A percentile compares a stretch with the other conserved stretches of the same genome.
These are phyloP conservation scores for Percopsis omiscomaycus DNA, from an alignment of 2,797 vertebrate genomes.

Conservation along the genomic window DNA sequence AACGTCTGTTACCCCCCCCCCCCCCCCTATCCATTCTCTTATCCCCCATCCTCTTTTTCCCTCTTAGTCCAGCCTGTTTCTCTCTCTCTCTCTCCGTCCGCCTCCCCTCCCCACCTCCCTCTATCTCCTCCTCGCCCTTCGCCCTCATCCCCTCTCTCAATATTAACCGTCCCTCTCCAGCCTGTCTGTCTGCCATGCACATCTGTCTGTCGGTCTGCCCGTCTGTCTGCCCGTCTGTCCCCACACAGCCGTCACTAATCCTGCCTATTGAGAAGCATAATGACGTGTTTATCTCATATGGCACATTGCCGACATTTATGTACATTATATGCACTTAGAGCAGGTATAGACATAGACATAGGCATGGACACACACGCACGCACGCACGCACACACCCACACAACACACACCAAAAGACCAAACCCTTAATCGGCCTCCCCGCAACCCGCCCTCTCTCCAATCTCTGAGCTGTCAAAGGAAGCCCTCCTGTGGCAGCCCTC, in stretches of 20 bases:
- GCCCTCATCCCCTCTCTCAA: slow-evolving; percentile 1
- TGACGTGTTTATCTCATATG: slow-evolving; percentile 57
- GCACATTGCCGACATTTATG: slow-evolving; percentile 34
- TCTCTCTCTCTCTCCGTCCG: background rate
- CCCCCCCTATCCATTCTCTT: background rate
- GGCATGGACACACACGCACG: background rate
- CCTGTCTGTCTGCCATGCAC: no score
- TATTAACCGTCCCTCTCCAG: no score
- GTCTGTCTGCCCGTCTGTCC: no score
- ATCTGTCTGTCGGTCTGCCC: no score
- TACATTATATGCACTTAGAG: background rate
- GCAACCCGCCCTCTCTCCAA: slow-evolving; percentile 37
- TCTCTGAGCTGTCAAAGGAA: slow-evolving; percentile 50
- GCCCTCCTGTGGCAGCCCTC: slow-evolving; percentile 28
- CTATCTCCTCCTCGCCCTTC: background rate
- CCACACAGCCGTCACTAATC: slow-evolving; percentile 60
- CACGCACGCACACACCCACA: slow-evolving; percentile 6
- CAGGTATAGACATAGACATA: background rate
- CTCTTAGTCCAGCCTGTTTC: background rate
- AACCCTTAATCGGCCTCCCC: slow-evolving; percentile 27
- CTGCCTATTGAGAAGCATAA: slow-evolving; percentile 53
- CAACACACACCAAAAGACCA: slow-evolving; percentile 5
- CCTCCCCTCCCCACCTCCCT: background rate
- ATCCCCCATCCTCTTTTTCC: background rate
- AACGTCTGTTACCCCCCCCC: background rate